Evolutionary conservation across 2,888 invertebrate species (phyloP).

Genomic region (Beris chalybata): DNA sequence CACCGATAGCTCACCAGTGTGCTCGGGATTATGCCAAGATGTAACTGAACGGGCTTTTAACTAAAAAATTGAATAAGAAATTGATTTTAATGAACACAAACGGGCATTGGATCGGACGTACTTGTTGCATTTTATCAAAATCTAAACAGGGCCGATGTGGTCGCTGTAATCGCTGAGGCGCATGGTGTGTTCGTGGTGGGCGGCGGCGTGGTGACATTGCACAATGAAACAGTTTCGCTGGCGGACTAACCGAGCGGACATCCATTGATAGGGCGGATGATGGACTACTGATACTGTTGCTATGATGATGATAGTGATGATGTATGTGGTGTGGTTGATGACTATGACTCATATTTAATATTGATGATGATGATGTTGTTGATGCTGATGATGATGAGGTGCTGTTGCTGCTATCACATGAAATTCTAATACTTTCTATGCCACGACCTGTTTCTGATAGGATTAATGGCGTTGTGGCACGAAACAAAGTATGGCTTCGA

Average conservation of each 20-base stretch:
- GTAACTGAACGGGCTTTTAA: constrained; percentile 75
- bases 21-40: constrained; percentile 71
- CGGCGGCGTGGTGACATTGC: constrained; percentile 64
- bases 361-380: constrained; percentile 54
- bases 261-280: constrained; percentile 51
- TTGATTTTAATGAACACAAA: no score
- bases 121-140: constrained; percentile 97
- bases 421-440: constrained; percentile 58
- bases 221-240: constrained; percentile 61
- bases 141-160: constrained; percentile 87
- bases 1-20: constrained; percentile 75
- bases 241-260: constrained; percentile 57
- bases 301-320: constrained; percentile 54
- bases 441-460: constrained; percentile 57
- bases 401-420: constrained; percentile 55
- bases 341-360: constrained; percentile 41
- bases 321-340: constrained; percentile 45
- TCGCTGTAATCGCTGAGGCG: constrained; percentile 60
- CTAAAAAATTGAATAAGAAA: constrained; percentile 58
- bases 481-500: constrained; percentile 51
- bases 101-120: constrained; percentile 54
- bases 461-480: constrained; percentile 57
- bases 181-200: constrained; percentile 62
- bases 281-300: constrained; percentile 52
- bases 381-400: constrained; percentile 40